Base-by-base conservation (phyloP, 2,888 invertebrate genomes). In the Cryptophagus acutangulus region DNA sequence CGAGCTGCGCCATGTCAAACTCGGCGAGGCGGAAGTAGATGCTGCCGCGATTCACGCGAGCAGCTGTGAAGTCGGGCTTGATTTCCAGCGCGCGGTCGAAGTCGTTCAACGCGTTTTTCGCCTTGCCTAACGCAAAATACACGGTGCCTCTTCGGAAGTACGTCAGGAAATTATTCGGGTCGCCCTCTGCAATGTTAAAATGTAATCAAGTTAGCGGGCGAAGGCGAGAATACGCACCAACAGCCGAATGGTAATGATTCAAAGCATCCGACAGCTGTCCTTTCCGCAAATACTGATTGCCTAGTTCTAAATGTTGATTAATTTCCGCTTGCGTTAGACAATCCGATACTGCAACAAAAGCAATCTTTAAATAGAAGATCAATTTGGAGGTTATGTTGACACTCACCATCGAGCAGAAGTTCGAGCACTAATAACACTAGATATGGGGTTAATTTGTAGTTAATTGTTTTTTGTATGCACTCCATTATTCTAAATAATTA, bases 211-310 rank as follows among this genome's bases (percentile, higher is more conserved):
- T 26, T 26, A 12, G n/a, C 5, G 4, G n/a, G n/a, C n/a, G n/a
- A n/a, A n/a, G n/a, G 9, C 5, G 9, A 3, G 12, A 26, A 35
- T 16, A 71, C 83, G 76, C 66, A 89, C 90, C 95, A 57, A 99
- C 91, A 56, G 97, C 99, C 46, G 92, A 89, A 75, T 99, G 96
- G 72, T 94, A 99, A 68, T 99, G 96, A 44, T 91, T 87, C 35
- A 99, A 72, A 6, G 99, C 97, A 74, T 99, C 97, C 33, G 90
- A 84, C 48, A 96, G 79, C 68, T 97, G 94, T 18, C 96, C 95
- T 52, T 84, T 82, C 26, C 91, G 87, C 58, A 99, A 74, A 69
- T 94, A 86, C 64, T 91, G 85, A 65, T 86, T 87, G 1, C 97
- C 99, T 69, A 93, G 74, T 67, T 96, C 92, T 68, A 99, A 75